phyloP scores from a whole-genome alignment of 2,797 vertebrate genomes.

The Danio albolineatus region DNA sequence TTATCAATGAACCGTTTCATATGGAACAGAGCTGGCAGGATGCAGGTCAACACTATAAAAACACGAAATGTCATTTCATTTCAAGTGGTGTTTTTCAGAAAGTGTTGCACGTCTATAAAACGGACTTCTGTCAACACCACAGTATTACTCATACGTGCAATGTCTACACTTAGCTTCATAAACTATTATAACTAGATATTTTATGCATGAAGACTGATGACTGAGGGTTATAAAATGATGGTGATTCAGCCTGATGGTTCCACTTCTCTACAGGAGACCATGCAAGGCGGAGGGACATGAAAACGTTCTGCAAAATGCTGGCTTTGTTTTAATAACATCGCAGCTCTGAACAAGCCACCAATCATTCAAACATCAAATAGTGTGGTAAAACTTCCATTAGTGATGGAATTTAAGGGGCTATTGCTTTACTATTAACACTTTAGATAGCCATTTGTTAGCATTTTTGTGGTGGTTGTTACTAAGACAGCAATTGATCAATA shows the following conservation, averaged over 20 bases:
- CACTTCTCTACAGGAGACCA: constrained; percentile 25
- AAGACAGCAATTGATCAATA: no score
- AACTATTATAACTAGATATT: constrained; percentile 49
- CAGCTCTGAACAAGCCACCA: constrained; percentile 37
- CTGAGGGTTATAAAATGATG: constrained; percentile 47
- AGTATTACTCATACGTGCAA: constrained; percentile 38
- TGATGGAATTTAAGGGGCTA: constrained; percentile 42
- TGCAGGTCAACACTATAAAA: constrained; percentile 45
- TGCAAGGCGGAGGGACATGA: constrained; percentile 36
- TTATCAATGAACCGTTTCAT: constrained; percentile 45
- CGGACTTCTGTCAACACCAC: constrained; percentile 25
- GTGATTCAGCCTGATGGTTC: constrained; percentile 14
- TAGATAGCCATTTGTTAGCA: constrained; percentile 30
- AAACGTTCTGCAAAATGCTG: constrained; percentile 26
- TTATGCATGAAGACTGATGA: constrained; percentile 30
- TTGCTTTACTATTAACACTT: constrained; percentile 47
- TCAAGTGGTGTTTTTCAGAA: constrained; percentile 46
- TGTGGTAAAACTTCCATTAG: constrained; percentile 58
- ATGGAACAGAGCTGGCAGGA: constrained; percentile 32
- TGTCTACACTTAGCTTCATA: constrained; percentile 45
- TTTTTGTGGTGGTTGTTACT: constrained; percentile 32
- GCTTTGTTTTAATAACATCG: constrained; percentile 48
- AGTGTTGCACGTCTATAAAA: constrained; percentile 44
- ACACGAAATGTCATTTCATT: constrained; percentile 43
- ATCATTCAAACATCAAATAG: constrained; percentile 47